Base-by-base conservation (phyloP, 1,140 invertebrate species). In the Metopolophium dirhodum region DNA sequence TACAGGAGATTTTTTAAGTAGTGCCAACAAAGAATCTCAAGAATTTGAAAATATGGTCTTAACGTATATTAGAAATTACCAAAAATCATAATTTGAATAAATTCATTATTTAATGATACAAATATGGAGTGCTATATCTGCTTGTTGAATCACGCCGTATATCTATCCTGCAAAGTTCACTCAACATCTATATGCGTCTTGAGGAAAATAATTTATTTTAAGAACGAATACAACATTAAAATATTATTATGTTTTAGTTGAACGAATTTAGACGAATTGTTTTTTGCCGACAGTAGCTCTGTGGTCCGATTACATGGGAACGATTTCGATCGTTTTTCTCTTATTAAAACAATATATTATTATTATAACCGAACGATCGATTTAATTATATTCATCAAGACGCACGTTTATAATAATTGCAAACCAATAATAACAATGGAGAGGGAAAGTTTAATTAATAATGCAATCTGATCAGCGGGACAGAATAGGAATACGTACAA, bases 381-480 rank as follows among this genome's bases (percentile, higher is more conserved):
- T 89, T 89, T 35, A 89, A 54, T 89, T 89, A 89, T 89, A 89
- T 89, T 89, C 87, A 23, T 89, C 41, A 49, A 89, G 49, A 89
- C 20, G 87, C 87, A 37, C 41, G 8, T 54, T 89, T 35, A 89
- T 54, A 89, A 89, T 89, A 89, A 89, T 89, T 89, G 30, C 49
- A 51, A 54, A 89, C 87, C 87, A 89, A 89, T 89, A 54, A 54
- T 54, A 89, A 89, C 49, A 54, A 89, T 26, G 8, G 87, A 54
- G n/a, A 54, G 87, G 47, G 87, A 89, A 89, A 89, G 23, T 89
- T 89, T 89, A 89, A 89, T 89, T 89, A 89, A 86, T 86, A 45
- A 51, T 54, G n/a, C n/a, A 89, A 89, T 89, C 41, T 89, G 49
- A 89, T 89, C 49, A 35, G n/a, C 8, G 51, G 35, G 23, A 54